Evolutionary conservation across 2,113 vertebrate species (phyloP).

Genomic region (Nycticorax nycticorax): DNA sequence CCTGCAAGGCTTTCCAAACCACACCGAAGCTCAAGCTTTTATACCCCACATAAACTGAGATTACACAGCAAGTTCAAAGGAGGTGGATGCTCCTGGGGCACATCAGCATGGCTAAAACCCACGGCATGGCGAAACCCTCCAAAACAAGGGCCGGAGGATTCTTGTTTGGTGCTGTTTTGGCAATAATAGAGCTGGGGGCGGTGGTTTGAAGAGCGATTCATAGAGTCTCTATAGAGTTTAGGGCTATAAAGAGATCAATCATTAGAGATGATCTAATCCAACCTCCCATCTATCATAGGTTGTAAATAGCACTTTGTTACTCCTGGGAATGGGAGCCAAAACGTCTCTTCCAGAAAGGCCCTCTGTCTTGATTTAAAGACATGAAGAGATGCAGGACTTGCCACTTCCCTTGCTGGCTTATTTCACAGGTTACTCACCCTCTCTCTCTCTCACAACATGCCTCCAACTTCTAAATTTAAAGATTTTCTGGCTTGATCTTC

Average conservation of each 20-base stretch:
- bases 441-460: conserved; percentile 16
- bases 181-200: not conserved
- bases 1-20: not conserved
- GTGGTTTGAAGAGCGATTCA: not conserved
- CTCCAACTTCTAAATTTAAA: conserved; percentile 37
- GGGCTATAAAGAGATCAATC: not conserved
- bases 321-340: not conserved
- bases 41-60: not conserved
- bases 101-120: not conserved
- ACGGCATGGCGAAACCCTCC: accelerated
- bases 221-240: not conserved
- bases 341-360: not conserved
- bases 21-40: not conserved
- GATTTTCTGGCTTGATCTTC: conserved; percentile 29
- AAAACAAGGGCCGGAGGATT: not conserved
- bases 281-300: not conserved
- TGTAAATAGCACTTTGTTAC: not conserved
- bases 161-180: not conserved
- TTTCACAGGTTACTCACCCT: not conserved
- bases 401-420: conserved; percentile 27
- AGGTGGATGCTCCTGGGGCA: not conserved
- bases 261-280: not conserved
- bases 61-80: not conserved
- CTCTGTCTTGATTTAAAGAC: not conserved
- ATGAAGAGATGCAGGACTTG: not conserved